A percentile compares a stretch with the other conserved stretches of the same genome.
Evolutionary conservation across 2,888 invertebrate genomes (phyloP).

Genomic region (Drosophila prostipennis): DNA sequence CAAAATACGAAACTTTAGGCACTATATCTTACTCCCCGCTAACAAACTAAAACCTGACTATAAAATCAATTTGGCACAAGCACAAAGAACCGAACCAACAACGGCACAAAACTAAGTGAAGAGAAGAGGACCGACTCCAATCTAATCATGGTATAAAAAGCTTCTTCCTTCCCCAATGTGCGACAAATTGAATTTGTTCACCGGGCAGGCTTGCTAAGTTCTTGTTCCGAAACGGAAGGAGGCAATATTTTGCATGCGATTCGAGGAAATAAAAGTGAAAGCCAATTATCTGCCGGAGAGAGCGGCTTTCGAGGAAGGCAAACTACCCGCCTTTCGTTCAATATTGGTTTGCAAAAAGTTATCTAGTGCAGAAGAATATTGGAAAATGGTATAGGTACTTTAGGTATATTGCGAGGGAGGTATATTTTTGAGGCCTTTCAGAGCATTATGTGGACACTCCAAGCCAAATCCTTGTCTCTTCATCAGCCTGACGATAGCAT

Average conservation of each 20-base stretch:
- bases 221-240: slow-evolving; percentile 12
- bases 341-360: slow-evolving; percentile 53
- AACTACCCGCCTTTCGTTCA: not conserved
- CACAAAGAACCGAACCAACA: slow-evolving; percentile 15
- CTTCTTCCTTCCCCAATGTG: slow-evolving; percentile 47
- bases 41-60: slow-evolving; percentile 7
- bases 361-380: slow-evolving; percentile 1
- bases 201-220: slow-evolving; percentile 31
- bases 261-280: slow-evolving; percentile 49
- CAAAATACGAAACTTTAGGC: too few relatives aligned
- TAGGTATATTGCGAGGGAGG: too few relatives aligned
- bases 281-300: slow-evolving; percentile 52
- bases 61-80: slow-evolving; percentile 17
- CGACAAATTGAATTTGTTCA: slow-evolving; percentile 64
- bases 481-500: slow-evolving; percentile 11
- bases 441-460: slow-evolving; percentile 20
- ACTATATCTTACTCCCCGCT: too few relatives aligned
- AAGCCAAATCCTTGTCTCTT: slow-evolving; percentile 14
- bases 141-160: slow-evolving; percentile 43
- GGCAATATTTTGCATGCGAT: slow-evolving; percentile 41
- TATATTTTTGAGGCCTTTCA: slow-evolving; percentile 6
- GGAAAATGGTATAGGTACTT: not conserved
- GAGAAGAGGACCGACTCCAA: slow-evolving; percentile 35
- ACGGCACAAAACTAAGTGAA: slow-evolving; percentile 4
- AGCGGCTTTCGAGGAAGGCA: not conserved